Conservation (phyloP, 2,797 vertebrate species). For the Perodicticus potto region DNA sequence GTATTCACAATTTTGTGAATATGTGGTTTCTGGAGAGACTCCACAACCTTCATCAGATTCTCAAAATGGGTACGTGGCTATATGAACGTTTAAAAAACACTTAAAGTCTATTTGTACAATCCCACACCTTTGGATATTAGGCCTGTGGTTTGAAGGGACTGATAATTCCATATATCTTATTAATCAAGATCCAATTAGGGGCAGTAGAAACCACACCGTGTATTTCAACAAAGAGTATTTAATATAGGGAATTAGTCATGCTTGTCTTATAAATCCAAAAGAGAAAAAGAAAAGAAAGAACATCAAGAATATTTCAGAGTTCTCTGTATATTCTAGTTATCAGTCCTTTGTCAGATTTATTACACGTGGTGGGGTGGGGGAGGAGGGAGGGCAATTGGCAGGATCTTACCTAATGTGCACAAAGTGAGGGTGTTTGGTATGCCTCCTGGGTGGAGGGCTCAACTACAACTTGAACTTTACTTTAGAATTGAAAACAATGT, state of each 20-base stretch:
- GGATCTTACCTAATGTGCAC: too few relatives aligned
- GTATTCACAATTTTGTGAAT: constrained; percentile 10
- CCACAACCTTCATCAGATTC: background rate
- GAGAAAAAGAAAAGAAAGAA: background rate
- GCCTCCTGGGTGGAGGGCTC: too few relatives aligned
- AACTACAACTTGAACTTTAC: too few relatives aligned
- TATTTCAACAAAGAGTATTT: background rate
- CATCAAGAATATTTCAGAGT: background rate
- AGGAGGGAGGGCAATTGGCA: too few relatives aligned
- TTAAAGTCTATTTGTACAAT: background rate
- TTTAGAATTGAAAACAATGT: too few relatives aligned
- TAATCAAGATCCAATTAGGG: background rate
- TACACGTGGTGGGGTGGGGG: too few relatives aligned
- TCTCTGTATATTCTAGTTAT: too few relatives aligned
- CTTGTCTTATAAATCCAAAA: background rate
- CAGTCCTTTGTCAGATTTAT: too few relatives aligned
- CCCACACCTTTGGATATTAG: background rate
- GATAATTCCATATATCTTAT: background rate
- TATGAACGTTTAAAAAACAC: background rate
- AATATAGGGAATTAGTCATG: background rate
- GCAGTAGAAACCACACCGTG: background rate
- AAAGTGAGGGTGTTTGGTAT: too few relatives aligned
- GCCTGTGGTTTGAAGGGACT: background rate
- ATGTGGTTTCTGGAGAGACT: background rate
- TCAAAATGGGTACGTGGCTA: background rate